Conservation (phyloP, 2,888 invertebrate genomes). For the Acanthopleura granulata region DNA sequence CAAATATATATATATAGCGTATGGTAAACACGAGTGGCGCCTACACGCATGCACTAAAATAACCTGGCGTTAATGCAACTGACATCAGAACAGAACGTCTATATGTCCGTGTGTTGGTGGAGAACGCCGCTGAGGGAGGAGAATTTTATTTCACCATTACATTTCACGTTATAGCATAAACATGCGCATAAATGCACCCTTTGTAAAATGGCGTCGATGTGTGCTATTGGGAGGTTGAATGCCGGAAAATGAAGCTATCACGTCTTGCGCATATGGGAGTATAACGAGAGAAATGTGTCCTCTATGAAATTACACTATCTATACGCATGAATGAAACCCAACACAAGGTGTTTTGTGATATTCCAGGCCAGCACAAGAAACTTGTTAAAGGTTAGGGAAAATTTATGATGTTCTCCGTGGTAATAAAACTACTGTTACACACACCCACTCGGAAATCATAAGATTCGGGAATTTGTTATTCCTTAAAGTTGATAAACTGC, state of each 20-base stretch:
- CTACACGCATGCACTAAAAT: neutral
- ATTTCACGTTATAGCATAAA: neutral
- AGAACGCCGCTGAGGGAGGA: neutral
- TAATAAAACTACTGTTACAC: too few species aligned
- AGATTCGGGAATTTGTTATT: neutral
- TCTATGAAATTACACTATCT: conserved; percentile 5
- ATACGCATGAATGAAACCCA: conserved; percentile 7
- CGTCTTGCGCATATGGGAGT: too few species aligned
- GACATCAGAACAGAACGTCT: too few species aligned
- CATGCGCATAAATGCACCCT: neutral
- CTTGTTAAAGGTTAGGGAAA: too few species aligned
- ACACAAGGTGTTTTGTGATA: neutral
- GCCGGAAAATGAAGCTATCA: too few species aligned
- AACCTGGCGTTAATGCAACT: neutral
- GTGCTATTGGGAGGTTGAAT: too few species aligned
- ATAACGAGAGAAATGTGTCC: neutral
- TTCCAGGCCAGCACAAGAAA: neutral
- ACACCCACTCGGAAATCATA: neutral
- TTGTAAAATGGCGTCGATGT: conserved; percentile 4
- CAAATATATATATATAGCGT: neutral
- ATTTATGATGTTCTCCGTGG: too few species aligned
- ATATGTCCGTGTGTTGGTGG: too few species aligned
- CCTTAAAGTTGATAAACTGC: neutral
- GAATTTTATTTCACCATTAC: neutral
- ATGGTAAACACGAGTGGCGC: neutral